phyloP scores from a whole-genome alignment of 2,113 vertebrate species.

The Python bivittatus region DNA sequence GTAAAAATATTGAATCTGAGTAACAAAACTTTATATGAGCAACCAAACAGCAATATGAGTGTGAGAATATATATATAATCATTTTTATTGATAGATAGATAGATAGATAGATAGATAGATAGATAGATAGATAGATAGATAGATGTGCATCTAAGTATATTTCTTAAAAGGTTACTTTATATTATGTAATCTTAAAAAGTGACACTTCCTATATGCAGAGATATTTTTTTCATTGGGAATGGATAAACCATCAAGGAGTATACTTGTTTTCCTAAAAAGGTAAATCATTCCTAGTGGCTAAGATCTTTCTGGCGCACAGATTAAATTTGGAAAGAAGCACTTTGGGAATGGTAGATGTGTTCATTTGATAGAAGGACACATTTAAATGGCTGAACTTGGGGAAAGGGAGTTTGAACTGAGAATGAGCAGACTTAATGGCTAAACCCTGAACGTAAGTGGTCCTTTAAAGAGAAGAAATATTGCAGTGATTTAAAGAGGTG shows the following conservation, averaged over 20 bases:
- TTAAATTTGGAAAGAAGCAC: background rate
- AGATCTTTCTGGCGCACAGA: background rate
- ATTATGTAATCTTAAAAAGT: too few species aligned
- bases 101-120: too few species aligned
- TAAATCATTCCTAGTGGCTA: background rate
- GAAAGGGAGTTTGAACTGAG: background rate
- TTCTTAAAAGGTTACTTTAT: too few species aligned
- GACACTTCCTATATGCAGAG: background rate
- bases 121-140: too few species aligned
- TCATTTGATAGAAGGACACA: background rate
- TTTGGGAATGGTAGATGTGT: background rate
- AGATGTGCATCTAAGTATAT: too few species aligned
- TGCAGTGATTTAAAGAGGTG: background rate
- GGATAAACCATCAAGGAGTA: background rate
- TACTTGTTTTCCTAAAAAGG: background rate
- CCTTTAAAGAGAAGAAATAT: background rate
- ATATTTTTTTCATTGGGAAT: background rate
- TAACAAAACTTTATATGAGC: background rate
- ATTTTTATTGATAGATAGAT: too few species aligned
- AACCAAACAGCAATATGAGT: background rate
- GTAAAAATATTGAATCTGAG: background rate
- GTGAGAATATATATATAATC: too few species aligned
- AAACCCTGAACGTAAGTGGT: background rate
- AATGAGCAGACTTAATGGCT: background rate
- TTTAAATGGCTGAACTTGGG: background rate